phyloP scores from a whole-genome alignment of 2,797 vertebrate species.

The Cygnus olor region DNA sequence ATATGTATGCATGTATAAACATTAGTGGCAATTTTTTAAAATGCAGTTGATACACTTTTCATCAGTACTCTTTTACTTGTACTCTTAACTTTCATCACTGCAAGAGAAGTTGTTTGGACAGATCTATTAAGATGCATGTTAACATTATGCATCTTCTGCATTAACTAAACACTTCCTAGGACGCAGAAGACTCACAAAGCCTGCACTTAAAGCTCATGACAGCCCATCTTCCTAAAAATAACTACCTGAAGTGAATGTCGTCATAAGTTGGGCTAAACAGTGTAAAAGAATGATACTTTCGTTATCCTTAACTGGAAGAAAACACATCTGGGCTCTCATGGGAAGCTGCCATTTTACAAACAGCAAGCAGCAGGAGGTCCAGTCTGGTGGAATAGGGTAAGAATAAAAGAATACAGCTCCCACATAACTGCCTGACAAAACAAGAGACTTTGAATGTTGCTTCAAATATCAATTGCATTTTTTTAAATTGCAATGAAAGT shows the following conservation, averaged over 20 bases:
- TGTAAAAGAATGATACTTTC: neutral
- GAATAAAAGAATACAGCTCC: neutral
- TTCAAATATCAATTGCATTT: neutral
- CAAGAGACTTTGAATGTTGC: neutral
- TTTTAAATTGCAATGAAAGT: neutral
- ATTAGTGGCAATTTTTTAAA: neutral
- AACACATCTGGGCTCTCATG: neutral
- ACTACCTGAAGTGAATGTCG: neutral
- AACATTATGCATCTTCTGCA: neutral
- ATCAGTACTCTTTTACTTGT: neutral
- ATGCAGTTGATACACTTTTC: neutral
- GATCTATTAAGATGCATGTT: neutral
- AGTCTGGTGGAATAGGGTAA: neutral
- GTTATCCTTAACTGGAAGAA: neutral
- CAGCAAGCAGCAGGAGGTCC: neutral
- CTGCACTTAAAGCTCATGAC: neutral
- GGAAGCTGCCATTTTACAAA: neutral
- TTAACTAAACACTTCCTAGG: neutral
- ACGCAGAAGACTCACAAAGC: neutral
- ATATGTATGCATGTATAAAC: neutral
- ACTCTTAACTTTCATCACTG: neutral
- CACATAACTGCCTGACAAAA: neutral
- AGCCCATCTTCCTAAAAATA: neutral
- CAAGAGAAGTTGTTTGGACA: neutral
- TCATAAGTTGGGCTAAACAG: neutral